Evolutionary conservation across 2,888 invertebrate species (phyloP), one percentile per base, ranked within the genome.

Genomic region (Bhutanitis thaidina): DNA sequence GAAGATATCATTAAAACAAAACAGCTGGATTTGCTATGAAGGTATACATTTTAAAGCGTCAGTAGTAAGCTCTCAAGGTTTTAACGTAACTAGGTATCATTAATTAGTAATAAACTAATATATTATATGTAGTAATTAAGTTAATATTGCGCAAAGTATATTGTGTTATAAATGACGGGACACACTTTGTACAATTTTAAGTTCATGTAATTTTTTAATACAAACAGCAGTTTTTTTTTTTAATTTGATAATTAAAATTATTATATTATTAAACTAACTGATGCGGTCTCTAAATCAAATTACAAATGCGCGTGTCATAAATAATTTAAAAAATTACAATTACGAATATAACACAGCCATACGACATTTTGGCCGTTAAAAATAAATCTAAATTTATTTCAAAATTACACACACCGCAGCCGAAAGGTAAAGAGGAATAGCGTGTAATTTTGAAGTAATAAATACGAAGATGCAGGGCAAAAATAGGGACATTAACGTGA

Each of bases 31-130:
- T 43, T 27, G 38, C 16, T 39, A 36, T 32, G 16, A 51, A 51
- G 45, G 40, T 20, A 46, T 46, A 37, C n/a, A 30, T 20, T 64
- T 77, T 81, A 82, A 82, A 80, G 83, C 80, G 61, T 77, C 61
- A 64, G 62, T 25, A 32, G 36, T 83, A 85, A 85, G 84, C 84
- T 85, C 85, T 67, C 69, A 61, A 72, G 61, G 57, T 69, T 74
- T 69, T 58, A 68, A 75, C 73, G 67, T 59, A 76, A 68, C 52
- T 59, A 27, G 8, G 7, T 34, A 61, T 54, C 46, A 60, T 67
- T 48, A 68, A 68, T 75, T 79, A 81, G 73, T 74, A 73, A 65
- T 65, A 69, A 69, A 74, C 67, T 61, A 51, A 50, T 55, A 51
- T 44, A 39, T 47, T 36, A 46, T 51, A 39, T 53, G 52, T 50